Evolutionary conservation across 2,113 vertebrate genomes (phyloP).

Genomic region (Trogon melanurus): DNA sequence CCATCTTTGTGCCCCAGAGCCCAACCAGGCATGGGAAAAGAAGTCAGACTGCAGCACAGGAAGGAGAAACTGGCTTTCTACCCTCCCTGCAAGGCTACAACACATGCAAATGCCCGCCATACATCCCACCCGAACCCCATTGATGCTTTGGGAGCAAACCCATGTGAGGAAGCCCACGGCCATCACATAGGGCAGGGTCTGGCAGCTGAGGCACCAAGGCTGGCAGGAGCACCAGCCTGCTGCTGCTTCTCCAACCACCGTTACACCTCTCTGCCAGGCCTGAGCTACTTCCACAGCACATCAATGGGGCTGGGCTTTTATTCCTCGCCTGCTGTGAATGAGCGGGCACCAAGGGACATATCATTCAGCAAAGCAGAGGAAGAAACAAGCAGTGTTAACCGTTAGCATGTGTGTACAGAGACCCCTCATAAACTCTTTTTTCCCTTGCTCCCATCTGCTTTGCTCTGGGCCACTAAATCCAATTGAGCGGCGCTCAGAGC

Average conservation of each 20-base stretch:
- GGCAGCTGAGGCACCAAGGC: neutral
- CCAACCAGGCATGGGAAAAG: neutral
- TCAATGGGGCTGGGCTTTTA: neutral
- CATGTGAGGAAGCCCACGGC: rapidly evolving
- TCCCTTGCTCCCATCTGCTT: conserved; percentile 37
- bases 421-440: conserved; percentile 20
- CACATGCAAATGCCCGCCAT: neutral
- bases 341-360: neutral
- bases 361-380: neutral
- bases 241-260: neutral
- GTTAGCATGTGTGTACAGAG: neutral
- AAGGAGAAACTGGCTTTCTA: neutral
- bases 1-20: neutral
- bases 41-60: neutral
- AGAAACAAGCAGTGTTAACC: conserved; percentile 39
- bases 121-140: neutral
- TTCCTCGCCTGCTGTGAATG: rapidly evolving
- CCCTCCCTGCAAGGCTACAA: neutral
- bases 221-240: neutral
- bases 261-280: neutral
- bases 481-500: conserved; percentile 28
- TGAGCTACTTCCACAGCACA: neutral
- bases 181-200: neutral
- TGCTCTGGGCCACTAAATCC: conserved; percentile 68
- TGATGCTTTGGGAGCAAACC: neutral